Base-by-base conservation (phyloP, 2,888 invertebrate genomes). In the Labia minor region DNA sequence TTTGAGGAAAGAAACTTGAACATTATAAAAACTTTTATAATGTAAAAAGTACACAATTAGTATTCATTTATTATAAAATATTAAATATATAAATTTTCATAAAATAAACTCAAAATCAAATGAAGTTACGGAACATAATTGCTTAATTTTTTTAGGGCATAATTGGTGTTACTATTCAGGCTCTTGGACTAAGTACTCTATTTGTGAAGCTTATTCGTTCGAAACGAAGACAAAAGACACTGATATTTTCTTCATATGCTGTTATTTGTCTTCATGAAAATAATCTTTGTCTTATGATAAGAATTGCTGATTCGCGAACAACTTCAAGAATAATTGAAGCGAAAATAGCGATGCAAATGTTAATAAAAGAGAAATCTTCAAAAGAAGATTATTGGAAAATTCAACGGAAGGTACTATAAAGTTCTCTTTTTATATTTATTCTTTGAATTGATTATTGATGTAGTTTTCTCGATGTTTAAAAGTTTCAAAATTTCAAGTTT, bases 121-220 rank as follows among this genome's bases (percentile, higher is more conserved):
- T n/a, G n/a, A n/a, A n/a, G n/a, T n/a, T n/a, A n/a, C n/a, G n/a
- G n/a, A n/a, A n/a, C n/a, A n/a, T n/a, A n/a, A n/a, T n/a, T n/a
- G n/a, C n/a, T n/a, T n/a, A n/a, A n/a, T 26, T 26, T 6, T 49
- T 49, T 14, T 16, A 49, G 74, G 81, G 90, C 71, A 83, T 87
- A 69, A 80, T 85, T 63, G 88, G 88, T 0, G 83, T 78, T 1
- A 75, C 75, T 37, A 81, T 81, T 21, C 80, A 82, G 72, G 77
- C 80, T 19, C 75, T 82, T 67, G 76, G 79, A 76, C 80, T 82
- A 16, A 82, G 83, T 62, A 16, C 21, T 1, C 26, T 19, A 11
- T 91, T 90, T 78, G 88, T 89, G 0, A 92, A 92, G 77, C 81
- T 92, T 21, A 85, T 90, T 1, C 78, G 91, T 62, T 90, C 92